Percentiles rank a stretch among this genome's conserved stretches.
Evolutionary conservation across 2,888 invertebrate genomes (phyloP).

Genomic region (Sphecodes monilicornis): DNA sequence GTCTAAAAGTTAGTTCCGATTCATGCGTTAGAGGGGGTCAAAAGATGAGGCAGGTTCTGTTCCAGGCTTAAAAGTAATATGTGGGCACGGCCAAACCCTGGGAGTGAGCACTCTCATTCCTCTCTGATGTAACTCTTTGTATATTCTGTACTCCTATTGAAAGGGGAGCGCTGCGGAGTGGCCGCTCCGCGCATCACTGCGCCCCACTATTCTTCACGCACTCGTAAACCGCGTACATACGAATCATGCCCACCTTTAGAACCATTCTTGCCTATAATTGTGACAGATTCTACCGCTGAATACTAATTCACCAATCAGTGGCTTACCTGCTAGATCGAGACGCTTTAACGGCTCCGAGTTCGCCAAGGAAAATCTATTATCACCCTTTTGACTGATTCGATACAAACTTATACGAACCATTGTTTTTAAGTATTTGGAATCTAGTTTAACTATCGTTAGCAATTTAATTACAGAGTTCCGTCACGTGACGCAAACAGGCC

Average conservation of each 20-base stretch:
- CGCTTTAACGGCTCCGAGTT: neutral
- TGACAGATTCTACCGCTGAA: neutral
- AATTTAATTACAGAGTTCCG: neutral
- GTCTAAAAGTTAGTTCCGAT: too few relatives aligned
- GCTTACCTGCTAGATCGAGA: neutral
- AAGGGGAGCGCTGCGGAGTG: conserved; percentile 85
- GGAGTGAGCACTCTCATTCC: too few relatives aligned
- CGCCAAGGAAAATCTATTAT: neutral
- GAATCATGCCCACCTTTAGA: conserved; percentile 53
- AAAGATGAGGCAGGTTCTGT: too few relatives aligned
- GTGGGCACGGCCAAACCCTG: too few relatives aligned
- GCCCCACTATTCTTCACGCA: conserved; percentile 82
- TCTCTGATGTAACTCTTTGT: too few relatives aligned
- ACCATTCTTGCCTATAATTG: conserved; percentile 22
- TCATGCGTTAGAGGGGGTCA: too few relatives aligned
- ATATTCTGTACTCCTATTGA: conserved; percentile 79
- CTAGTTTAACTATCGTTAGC: neutral
- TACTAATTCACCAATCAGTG: neutral
- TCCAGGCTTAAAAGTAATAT: too few relatives aligned
- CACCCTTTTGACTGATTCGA: neutral
- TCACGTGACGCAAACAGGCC: neutral
- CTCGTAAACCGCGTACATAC: conserved; percentile 75
- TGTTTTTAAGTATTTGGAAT: neutral
- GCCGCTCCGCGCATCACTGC: conserved; percentile 84
- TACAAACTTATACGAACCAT: neutral